phyloP scores from a whole-genome alignment of 2,113 vertebrate species.

The Ceyx margarethae region DNA sequence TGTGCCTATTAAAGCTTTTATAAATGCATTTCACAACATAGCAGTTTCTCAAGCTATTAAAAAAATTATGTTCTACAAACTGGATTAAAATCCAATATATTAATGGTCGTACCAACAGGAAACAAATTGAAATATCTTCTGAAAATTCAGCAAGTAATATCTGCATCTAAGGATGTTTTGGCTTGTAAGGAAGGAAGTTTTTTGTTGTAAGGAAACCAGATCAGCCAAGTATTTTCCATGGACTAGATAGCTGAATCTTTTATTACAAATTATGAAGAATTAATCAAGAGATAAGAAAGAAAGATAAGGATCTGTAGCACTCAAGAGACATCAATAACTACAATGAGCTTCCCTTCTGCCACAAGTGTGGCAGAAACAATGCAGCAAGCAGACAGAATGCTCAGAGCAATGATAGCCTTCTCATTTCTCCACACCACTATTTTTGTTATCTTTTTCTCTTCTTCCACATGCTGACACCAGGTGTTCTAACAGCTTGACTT shows the following conservation, averaged over 20 bases:
- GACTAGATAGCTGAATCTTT: neutral
- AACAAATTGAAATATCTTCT: neutral
- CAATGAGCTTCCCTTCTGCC: neutral
- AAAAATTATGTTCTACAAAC: neutral
- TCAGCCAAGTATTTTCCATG: neutral
- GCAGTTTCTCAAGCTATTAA: neutral
- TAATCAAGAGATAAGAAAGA: conserved; percentile 5
- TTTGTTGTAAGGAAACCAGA: neutral
- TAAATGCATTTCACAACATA: neutral
- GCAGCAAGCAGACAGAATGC: neutral
- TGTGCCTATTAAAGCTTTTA: neutral
- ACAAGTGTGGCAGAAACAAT: neutral
- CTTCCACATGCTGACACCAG: conserved; percentile 7
- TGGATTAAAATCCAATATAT: conserved; percentile 5
- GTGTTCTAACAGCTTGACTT: conserved; percentile 52
- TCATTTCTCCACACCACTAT: neutral
- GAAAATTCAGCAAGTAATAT: neutral
- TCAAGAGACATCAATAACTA: neutral
- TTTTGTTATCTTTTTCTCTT: neutral
- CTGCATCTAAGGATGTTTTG: neutral
- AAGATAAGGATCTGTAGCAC: neutral
- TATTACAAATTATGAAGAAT: neutral
- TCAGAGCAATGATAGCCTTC: neutral
- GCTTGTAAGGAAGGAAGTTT: neutral
- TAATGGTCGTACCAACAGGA: neutral